These are phyloP conservation scores for Holacanthus passer DNA, from an alignment of 2,113 vertebrate species.

Conservation along the genomic window DNA sequence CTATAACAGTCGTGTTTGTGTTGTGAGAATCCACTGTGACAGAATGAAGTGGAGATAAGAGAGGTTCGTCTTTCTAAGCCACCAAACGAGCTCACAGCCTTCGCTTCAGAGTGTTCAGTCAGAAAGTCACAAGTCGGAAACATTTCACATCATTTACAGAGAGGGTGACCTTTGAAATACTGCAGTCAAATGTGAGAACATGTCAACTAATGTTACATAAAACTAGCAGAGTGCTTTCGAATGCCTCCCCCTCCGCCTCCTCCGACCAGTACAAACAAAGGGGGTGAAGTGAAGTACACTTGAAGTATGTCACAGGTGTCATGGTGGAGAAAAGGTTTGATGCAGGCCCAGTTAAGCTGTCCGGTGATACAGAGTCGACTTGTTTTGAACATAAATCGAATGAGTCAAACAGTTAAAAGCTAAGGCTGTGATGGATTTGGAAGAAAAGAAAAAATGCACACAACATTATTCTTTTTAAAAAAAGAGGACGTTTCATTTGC, in stretches of 20 bases:
- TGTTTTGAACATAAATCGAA: slow-evolving; percentile 26
- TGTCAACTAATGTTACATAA: slow-evolving; percentile 21
- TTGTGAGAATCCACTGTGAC: slow-evolving; percentile 45
- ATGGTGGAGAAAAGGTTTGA: slow-evolving; percentile 1
- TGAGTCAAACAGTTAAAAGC: slow-evolving; percentile 56
- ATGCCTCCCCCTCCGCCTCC: slow-evolving; percentile 34
- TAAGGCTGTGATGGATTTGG: slow-evolving; percentile 60
- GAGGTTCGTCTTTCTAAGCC: slow-evolving; percentile 21
- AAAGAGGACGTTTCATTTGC: slow-evolving; percentile 56
- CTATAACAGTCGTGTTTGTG: slow-evolving; percentile 71
- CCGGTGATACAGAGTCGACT: slow-evolving; percentile 20
- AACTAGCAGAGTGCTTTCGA: slow-evolving; percentile 37
- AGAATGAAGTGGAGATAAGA: neutral
- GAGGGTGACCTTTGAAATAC: slow-evolving; percentile 55
- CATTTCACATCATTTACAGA: slow-evolving; percentile 33
- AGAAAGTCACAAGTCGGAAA: slow-evolving; percentile 22
- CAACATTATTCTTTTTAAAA: neutral
- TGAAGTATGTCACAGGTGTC: slow-evolving; percentile 23
- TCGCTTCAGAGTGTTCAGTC: no score
- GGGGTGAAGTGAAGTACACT: slow-evolving; percentile 54
- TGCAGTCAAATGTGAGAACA: slow-evolving; percentile 50
- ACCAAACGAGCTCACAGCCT: neutral
- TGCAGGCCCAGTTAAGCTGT: slow-evolving; percentile 18
- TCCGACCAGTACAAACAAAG: slow-evolving; percentile 22
- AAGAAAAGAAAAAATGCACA: slow-evolving; percentile 10